Conservation (phyloP, 1,140 invertebrate genomes). For the Drosophila punjabiensis region DNA sequence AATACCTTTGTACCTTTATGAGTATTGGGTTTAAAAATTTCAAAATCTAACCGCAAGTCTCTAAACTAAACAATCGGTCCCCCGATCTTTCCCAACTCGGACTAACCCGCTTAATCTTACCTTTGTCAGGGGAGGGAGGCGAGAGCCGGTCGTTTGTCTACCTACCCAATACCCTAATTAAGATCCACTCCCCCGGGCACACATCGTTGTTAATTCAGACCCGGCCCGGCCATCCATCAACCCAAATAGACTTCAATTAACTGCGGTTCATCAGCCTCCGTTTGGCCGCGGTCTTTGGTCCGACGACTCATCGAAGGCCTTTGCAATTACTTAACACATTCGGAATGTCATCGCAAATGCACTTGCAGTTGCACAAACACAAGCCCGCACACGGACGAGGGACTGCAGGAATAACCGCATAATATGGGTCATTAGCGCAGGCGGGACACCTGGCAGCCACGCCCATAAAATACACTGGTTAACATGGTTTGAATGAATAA, state of each 20-base stretch:
- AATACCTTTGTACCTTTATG: not conserved
- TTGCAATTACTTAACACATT: constrained; percentile 56
- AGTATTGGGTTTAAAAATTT: not conserved
- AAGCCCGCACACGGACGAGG: not conserved
- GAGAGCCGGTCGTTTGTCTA: not conserved
- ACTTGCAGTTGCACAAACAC: constrained; percentile 27
- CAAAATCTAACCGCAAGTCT: not conserved
- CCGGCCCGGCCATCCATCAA: constrained; percentile 36
- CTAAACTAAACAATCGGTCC: not conserved
- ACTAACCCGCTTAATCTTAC: constrained; percentile 12
- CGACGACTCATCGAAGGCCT: constrained; percentile 44
- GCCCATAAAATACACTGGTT: constrained; percentile 52
- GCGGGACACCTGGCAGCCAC: constrained; percentile 33
- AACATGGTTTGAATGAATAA: not conserved
- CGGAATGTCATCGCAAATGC: constrained; percentile 44
- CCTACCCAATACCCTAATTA: constrained; percentile 38
- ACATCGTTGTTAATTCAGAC: constrained; percentile 10
- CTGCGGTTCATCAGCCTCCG: constrained; percentile 27
- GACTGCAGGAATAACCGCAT: constrained; percentile 36
- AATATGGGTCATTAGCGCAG: constrained; percentile 71
- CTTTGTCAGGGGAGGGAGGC: constrained; percentile 1
- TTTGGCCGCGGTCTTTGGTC: constrained; percentile 15
- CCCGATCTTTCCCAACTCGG: constrained; percentile 22
- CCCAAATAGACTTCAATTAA: constrained; percentile 51
- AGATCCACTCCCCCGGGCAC: constrained; percentile 26